Evolutionary conservation across 2,113 vertebrate genomes (phyloP).

Genomic region (Lanius collurio): DNA sequence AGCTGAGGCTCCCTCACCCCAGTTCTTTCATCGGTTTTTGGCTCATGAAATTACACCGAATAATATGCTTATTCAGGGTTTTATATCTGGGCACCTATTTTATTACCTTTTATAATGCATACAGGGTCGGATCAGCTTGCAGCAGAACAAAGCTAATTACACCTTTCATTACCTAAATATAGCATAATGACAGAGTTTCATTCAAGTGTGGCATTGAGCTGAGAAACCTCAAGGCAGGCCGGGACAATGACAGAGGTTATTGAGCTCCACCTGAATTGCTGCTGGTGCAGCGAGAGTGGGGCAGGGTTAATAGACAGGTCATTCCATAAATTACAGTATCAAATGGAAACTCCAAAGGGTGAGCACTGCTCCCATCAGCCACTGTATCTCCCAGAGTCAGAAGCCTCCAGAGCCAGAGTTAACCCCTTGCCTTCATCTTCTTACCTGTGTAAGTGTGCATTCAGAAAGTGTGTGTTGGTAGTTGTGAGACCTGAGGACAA

Average conservation of each 20-base stretch:
- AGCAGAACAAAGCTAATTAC: conserved; percentile 82
- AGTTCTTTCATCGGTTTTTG: conserved; percentile 57
- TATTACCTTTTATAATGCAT: conserved; percentile 76
- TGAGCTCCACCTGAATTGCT: conserved; percentile 56
- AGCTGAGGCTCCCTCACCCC: conserved; percentile 40
- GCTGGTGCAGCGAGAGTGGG: background rate
- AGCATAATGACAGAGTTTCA: conserved; percentile 81
- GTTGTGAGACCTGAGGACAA: background rate
- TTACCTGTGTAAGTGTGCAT: background rate
- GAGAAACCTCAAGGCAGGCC: conserved; percentile 73
- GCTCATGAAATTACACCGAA: conserved; percentile 57
- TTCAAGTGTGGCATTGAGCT: conserved; percentile 75
- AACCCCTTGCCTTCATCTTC: background rate
- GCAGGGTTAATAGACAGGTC: conserved; percentile 45
- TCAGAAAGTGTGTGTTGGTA: rapidly evolving
- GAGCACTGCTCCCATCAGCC: background rate
- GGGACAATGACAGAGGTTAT: conserved; percentile 68
- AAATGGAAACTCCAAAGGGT: background rate
- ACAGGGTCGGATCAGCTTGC: conserved; percentile 69
- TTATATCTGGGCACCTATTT: conserved; percentile 76
- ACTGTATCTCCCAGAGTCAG: background rate
- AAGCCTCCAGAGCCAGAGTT: background rate
- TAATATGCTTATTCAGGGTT: conserved; percentile 72
- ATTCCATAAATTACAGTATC: conserved; percentile 56
- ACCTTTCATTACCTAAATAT: conserved; percentile 79